Conservation (phyloP, 2,888 invertebrate species). For the Ormyrus nitidulus region DNA sequence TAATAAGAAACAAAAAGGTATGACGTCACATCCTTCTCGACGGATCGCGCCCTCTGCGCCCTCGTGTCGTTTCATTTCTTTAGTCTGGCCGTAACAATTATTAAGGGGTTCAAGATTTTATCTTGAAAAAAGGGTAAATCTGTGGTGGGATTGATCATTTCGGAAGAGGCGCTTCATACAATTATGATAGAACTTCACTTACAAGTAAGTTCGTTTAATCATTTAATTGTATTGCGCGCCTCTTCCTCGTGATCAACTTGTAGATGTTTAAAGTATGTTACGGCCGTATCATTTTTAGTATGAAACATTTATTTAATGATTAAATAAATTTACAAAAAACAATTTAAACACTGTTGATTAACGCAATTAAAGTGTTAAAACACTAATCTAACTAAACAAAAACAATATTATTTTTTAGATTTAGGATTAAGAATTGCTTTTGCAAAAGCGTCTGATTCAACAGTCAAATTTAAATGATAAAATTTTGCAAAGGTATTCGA, state of each 20-base stretch:
- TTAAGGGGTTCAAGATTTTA: not conserved
- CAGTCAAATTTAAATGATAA: not conserved
- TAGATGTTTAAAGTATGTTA: slow-evolving; percentile 28
- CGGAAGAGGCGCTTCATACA: slow-evolving; percentile 27
- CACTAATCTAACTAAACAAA: no score
- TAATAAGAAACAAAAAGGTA: slow-evolving; percentile 20
- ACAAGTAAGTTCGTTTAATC: slow-evolving; percentile 38
- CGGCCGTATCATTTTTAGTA: not conserved
- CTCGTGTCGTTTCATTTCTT: not conserved
- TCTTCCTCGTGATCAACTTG: slow-evolving; percentile 29
- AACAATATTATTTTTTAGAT: not conserved
- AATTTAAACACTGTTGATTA: no score
- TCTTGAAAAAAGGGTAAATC: not conserved
- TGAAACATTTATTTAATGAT: no score
- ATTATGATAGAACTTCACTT: slow-evolving; percentile 22
- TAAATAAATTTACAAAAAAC: no score
- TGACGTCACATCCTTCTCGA: no score
- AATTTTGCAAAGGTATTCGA: no score
- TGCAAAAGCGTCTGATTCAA: slow-evolving; percentile 2
- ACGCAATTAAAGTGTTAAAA: no score
- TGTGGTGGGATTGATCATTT: slow-evolving; percentile 28
- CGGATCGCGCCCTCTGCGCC: not conserved
- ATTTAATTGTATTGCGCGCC: slow-evolving; percentile 38
- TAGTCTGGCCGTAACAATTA: slow-evolving; percentile 2
- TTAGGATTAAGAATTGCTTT: slow-evolving; percentile 7